Conservation (phyloP, 2,797 vertebrate genomes). For the Choloepus didactylus region DNA sequence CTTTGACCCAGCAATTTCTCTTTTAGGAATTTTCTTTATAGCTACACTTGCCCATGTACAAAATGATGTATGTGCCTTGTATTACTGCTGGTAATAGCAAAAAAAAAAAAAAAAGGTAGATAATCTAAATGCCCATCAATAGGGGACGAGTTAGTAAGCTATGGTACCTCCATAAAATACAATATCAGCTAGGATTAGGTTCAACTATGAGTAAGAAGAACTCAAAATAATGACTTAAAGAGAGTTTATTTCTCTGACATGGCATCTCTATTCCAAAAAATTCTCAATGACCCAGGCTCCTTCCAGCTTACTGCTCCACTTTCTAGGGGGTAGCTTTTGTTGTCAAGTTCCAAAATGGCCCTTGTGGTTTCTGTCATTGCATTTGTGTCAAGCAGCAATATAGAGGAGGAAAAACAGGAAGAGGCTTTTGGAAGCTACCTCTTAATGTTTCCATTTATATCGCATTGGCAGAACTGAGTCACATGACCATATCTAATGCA, state of each 20-base stretch:
- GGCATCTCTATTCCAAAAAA: background rate
- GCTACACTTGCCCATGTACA: background rate
- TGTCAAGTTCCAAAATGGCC: background rate
- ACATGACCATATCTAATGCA: background rate
- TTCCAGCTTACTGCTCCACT: background rate
- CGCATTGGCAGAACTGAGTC: background rate
- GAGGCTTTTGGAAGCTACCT: background rate
- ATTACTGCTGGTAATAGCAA: background rate
- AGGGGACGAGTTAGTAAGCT: background rate
- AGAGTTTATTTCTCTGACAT: background rate
- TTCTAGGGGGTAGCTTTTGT: background rate
- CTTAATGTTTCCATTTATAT: background rate
- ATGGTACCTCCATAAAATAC: background rate
- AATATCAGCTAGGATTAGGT: background rate
- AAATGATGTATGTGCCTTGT: background rate
- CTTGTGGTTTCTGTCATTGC: background rate
- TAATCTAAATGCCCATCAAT: background rate
- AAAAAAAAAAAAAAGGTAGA: background rate
- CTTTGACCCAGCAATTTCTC: background rate
- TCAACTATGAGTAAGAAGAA: background rate
- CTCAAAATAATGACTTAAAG: background rate
- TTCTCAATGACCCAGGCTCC: background rate
- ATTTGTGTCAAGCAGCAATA: background rate
- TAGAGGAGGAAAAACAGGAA: background rate
- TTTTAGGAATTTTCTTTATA: background rate